Base-by-base conservation (phyloP, 2,888 invertebrate genomes). In the Choristoneura rosaceana region DNA sequence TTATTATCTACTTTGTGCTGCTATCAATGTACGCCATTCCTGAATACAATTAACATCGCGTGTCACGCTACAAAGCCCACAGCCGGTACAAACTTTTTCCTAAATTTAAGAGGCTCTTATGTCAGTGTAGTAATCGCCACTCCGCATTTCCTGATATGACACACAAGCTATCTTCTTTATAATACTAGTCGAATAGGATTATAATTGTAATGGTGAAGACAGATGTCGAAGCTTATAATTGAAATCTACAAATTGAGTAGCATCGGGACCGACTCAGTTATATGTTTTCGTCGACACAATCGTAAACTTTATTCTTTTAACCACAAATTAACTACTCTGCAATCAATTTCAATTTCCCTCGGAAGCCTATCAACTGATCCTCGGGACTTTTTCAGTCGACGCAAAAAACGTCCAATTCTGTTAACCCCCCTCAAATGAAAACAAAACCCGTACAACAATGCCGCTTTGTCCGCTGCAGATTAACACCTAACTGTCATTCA, bases 401-500 rank as follows among this genome's bases (percentile, higher is more conserved):
- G 17, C 60, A 63, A 25, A 47, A 63, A 45, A 25, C 33, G 25
- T 38, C 50, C 64, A 34, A 64, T 64, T 33, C n/a, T 47, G 33
- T 64, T 34, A 50, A 64, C 64, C 64, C 25, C 25, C 62, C 15
- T 7, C 43, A 45, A 63, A 47, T 25, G 50, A 50, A 52, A 64
- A 45, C 45, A 64, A 50, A 64, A 64, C 47, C n/a, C 64, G 58
- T 14, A 47, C 64, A 50, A 64, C 64, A 64, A 64, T 50, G 64
- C 50, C 64, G 41, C 61, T 64, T 64, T 50, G 64, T 64, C 38
- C 59, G 58, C 10, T 60, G 47, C 50, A 50, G 50, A 64, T 64
- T 64, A 64, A 64, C 64, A 64, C 50, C 47, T 50, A 34, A 64
- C 64, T 67, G 67, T 67, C 67, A 67, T 43, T 70, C 70, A 47